Conservation (phyloP, 2,888 invertebrate species). For the Drosophila ezoana region DNA sequence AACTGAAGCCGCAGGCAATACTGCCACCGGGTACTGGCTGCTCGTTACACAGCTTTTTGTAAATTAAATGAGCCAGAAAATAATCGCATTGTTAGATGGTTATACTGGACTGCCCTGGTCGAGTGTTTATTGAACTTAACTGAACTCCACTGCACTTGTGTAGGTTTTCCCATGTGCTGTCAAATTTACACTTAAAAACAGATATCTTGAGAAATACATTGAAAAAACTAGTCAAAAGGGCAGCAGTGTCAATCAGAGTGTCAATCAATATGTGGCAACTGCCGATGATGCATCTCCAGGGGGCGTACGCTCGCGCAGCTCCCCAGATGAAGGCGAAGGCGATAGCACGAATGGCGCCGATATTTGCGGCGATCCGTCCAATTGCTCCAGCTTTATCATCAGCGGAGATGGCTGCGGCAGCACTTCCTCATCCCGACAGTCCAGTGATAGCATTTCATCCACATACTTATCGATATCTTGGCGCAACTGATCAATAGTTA, state of each 20-base stretch:
- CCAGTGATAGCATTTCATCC: constrained; percentile 46
- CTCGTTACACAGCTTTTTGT: constrained; percentile 34
- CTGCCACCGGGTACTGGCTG: constrained; percentile 11
- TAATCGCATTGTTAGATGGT: constrained; percentile 30
- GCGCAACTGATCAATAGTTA: constrained; percentile 60
- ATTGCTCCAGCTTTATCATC: constrained; percentile 64
- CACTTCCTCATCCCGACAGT: constrained; percentile 1
- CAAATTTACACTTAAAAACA: constrained; percentile 26
- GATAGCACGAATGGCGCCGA: constrained; percentile 28
- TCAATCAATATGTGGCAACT: constrained; percentile 36
- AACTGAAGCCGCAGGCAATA: constrained; percentile 1
- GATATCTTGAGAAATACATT: constrained; percentile 12
- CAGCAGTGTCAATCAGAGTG: constrained; percentile 21
- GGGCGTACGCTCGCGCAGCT: constrained; percentile 50
- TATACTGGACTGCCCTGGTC: constrained; percentile 16
- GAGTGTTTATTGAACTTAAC: constrained; percentile 35
- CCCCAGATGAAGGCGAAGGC: constrained; percentile 45
- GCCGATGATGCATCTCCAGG: constrained; percentile 58
- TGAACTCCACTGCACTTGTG: constrained; percentile 28
- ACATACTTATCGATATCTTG: constrained; percentile 67
- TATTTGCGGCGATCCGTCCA: constrained; percentile 52
- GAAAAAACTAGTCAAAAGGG: constrained; percentile 22
- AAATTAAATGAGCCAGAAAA: constrained; percentile 32
- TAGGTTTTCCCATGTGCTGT: constrained; percentile 23
- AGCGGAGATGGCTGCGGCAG: constrained; percentile 57